A percentile compares a stretch with the other conserved stretches of the same genome.
Conservation (phyloP, 2,888 invertebrate species). For the Eupithecia vulgata region DNA sequence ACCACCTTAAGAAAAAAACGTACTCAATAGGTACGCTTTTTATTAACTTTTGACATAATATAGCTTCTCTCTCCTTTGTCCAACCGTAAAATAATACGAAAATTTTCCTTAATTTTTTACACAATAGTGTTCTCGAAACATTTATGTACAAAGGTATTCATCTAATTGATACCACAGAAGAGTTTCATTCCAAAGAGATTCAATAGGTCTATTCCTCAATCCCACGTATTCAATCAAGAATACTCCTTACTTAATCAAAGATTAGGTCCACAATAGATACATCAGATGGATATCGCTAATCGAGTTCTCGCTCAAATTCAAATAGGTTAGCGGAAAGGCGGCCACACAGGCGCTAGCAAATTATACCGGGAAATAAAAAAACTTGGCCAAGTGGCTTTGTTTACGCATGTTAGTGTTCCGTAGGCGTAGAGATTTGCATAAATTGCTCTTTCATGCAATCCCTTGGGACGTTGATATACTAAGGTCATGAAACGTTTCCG, state of each 20-base stretch:
- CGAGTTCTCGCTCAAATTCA: slow-evolving; percentile 73
- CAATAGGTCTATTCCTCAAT: background rate
- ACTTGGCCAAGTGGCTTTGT: slow-evolving; percentile 9
- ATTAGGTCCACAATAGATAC: slow-evolving; percentile 43
- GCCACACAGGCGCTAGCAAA: slow-evolving; percentile 70
- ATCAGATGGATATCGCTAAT: slow-evolving; percentile 65
- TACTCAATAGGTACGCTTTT: no score
- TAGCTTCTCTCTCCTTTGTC: no score
- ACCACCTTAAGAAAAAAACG: no score
- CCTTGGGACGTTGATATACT: background rate
- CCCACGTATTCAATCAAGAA: background rate
- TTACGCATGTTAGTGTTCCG: slow-evolving; percentile 18
- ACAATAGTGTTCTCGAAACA: background rate
- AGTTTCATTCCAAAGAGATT: background rate
- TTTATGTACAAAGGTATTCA: background rate
- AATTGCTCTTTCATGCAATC: background rate
- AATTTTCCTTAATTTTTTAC: no score
- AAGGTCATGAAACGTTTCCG: background rate
- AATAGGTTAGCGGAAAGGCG: slow-evolving; percentile 70
- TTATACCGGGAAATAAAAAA: slow-evolving; percentile 75
- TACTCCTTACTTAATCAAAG: slow-evolving; percentile 16
- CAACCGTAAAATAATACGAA: no score
- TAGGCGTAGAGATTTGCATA: background rate
- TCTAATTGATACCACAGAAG: background rate
- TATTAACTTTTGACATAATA: no score